phyloP scores from a whole-genome alignment of 1,140 invertebrate species.

The Eurosta solidaginis region DNA sequence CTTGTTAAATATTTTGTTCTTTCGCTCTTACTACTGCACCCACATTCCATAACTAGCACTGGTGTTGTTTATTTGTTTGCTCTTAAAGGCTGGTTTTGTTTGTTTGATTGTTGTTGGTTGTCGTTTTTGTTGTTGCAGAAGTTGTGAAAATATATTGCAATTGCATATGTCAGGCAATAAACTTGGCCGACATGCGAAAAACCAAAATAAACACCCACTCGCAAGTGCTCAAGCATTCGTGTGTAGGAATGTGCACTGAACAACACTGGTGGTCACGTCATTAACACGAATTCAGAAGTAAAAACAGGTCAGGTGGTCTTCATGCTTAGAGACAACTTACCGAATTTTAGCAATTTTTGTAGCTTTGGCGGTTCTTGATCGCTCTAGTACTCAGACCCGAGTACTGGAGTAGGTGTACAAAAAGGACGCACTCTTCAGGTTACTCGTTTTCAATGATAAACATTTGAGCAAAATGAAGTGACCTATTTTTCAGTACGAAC shows the following conservation, averaged over 20 bases:
- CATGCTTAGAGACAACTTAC: too few species aligned
- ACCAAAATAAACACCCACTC: constrained; percentile 25
- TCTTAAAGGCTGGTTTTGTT: background rate
- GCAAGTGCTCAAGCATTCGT: background rate
- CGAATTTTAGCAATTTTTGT: too few species aligned
- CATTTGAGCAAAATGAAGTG: too few species aligned
- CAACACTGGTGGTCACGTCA: background rate
- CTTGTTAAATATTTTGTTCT: background rate
- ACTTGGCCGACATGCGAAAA: constrained; percentile 24
- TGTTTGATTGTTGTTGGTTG: background rate
- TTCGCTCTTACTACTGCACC: background rate
- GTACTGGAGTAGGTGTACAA: too few species aligned
- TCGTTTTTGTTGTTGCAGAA: background rate
- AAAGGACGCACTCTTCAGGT: too few species aligned
- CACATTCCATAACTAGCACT: background rate
- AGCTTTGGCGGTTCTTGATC: too few species aligned
- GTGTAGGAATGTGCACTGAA: background rate
- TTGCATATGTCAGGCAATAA: constrained; percentile 31
- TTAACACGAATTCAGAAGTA: too few species aligned
- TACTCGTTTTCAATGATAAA: too few species aligned
- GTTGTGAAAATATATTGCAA: constrained; percentile 31
- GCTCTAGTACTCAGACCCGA: too few species aligned
- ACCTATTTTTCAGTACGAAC: too few species aligned
- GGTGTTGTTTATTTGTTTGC: background rate
- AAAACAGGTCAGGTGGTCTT: too few species aligned